phyloP scores from a whole-genome alignment of 2,797 vertebrate species.

The Cetoscarus ocellatus region DNA sequence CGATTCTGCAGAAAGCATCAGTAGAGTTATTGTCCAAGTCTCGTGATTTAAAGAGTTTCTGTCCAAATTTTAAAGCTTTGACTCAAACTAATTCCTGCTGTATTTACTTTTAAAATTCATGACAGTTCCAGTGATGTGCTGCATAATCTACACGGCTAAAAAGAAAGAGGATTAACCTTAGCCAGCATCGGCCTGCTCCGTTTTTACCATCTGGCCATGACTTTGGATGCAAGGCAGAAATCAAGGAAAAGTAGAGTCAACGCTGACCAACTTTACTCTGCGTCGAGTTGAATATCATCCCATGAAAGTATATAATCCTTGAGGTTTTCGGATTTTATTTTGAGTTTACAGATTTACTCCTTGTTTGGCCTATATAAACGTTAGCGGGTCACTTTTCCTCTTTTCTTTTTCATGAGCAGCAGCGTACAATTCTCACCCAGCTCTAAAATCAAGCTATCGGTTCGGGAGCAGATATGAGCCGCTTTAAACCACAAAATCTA shows the following conservation, averaged over 20 bases:
- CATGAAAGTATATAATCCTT: not conserved
- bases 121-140: not conserved
- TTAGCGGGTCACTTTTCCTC: no score
- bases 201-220: constrained; percentile 11
- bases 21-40: not conserved
- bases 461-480: no score
- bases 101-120: not conserved
- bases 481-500: no score
- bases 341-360: not conserved
- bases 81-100: not conserved
- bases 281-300: not conserved
- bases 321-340: not conserved
- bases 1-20: not conserved
- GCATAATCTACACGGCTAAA: constrained; percentile 2
- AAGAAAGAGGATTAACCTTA: constrained; percentile 6
- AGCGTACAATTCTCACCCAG: not conserved
- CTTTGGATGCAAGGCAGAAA: not conserved
- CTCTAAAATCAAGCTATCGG: constrained; percentile 6
- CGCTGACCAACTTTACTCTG: not conserved
- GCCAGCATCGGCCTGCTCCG: not conserved
- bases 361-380: no score
- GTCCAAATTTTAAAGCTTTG: not conserved
- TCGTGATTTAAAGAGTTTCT: not conserved
- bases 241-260: not conserved
- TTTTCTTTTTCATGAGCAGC: not conserved